Evolutionary conservation across 2,888 invertebrate genomes (phyloP).

Genomic region (Catocala sponsa): DNA sequence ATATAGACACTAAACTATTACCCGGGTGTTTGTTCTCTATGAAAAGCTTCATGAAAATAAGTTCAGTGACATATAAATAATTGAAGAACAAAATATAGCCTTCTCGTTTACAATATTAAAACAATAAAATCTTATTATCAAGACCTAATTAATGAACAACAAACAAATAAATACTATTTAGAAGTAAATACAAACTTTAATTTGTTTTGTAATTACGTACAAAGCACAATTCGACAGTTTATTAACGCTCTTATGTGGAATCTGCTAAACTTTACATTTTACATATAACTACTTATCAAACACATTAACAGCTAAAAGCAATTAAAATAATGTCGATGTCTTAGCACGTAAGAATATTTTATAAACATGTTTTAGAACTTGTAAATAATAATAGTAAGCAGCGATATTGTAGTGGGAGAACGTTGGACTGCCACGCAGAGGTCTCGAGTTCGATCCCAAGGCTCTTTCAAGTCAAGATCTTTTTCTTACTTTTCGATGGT

Average conservation of each 20-base stretch:
- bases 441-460: too few relatives aligned
- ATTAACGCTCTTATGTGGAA: slow-evolving; percentile 3
- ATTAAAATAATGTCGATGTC: slow-evolving; percentile 5
- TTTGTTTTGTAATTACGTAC: slow-evolving; percentile 3
- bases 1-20: too few relatives aligned
- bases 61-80: too few relatives aligned
- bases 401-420: too few relatives aligned
- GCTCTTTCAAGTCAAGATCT: too few relatives aligned
- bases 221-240: slow-evolving; percentile 4
- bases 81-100: too few relatives aligned
- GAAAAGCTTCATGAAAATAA: too few relatives aligned
- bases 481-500: too few relatives aligned
- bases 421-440: too few relatives aligned
- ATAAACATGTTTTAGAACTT: slow-evolving; percentile 24
- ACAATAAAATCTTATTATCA: background rate
- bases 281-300: slow-evolving; percentile 10
- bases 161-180: background rate
- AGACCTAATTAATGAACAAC: background rate
- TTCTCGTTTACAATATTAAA: too few relatives aligned
- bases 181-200: background rate
- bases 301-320: background rate
- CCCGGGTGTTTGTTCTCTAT: too few relatives aligned
- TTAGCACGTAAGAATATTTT: slow-evolving; percentile 20
- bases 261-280: slow-evolving; percentile 9
- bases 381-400: slow-evolving; percentile 15